Percentiles rank a stretch among this genome's conserved stretches.
Evolutionary conservation across 2,888 invertebrate species (phyloP).

Genomic region (Leucania comma): DNA sequence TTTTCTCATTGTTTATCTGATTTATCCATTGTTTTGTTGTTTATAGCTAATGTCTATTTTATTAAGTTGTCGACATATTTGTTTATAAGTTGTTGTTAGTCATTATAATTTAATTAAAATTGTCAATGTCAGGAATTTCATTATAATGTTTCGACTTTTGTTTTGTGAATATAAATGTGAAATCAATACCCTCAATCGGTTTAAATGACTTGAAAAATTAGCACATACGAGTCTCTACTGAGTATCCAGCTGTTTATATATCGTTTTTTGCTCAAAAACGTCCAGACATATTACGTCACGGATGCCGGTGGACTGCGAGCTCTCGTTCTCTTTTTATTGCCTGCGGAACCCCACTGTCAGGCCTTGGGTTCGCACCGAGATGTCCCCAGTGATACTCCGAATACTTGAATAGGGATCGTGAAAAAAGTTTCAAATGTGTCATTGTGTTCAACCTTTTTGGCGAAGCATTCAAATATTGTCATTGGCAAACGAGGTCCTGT

Average conservation of each 20-base stretch:
- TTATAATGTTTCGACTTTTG: not conserved
- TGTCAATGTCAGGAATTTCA: not conserved
- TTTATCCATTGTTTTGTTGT: constrained; percentile 65
- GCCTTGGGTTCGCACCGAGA: constrained; percentile 80
- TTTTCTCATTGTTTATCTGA: constrained; percentile 70
- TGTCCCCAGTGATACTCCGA: constrained; percentile 75
- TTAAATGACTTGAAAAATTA: constrained; percentile 59
- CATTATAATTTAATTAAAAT: constrained; percentile 10
- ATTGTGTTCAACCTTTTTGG: constrained; percentile 69
- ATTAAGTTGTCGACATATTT: constrained; percentile 55
- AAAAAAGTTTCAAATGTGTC: constrained; percentile 71
- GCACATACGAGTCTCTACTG: constrained; percentile 64
- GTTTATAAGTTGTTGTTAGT: not conserved
- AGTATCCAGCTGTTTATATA: constrained; percentile 72
- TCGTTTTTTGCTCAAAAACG: constrained; percentile 72
- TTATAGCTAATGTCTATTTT: constrained; percentile 62
- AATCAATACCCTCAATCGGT: constrained; percentile 27
- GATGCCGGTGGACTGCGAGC: constrained; percentile 70
- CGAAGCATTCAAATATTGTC: constrained; percentile 63
- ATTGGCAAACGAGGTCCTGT: constrained; percentile 55
- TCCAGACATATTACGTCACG: constrained; percentile 83
- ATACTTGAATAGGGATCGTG: constrained; percentile 75
- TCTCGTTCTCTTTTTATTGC: constrained; percentile 76
- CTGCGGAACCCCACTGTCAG: constrained; percentile 81
- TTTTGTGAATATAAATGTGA: constrained; percentile 32